phyloP scores from a whole-genome alignment of 2,113 vertebrate genomes.

The Sciurus niger region DNA sequence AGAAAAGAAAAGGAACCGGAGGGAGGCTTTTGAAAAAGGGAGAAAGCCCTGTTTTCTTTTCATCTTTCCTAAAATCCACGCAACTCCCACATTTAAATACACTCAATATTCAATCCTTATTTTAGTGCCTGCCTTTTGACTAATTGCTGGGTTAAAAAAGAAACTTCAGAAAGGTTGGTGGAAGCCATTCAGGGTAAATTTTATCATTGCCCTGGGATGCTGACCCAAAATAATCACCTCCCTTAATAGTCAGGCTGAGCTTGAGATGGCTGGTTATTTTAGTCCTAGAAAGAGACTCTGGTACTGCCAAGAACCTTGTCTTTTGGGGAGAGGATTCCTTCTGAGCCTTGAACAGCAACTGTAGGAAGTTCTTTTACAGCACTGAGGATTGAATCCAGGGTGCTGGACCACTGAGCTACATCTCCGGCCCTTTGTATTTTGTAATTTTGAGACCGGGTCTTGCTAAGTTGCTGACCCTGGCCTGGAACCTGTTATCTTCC shows the following conservation, averaged over 20 bases:
- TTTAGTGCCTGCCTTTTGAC: slow-evolving; percentile 67
- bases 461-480: neutral
- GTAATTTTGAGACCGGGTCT: neutral
- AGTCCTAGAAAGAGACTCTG: slow-evolving; percentile 9
- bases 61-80: slow-evolving; percentile 36
- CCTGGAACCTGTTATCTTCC: neutral
- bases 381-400: neutral
- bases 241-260: slow-evolving; percentile 32
- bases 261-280: slow-evolving; percentile 47
- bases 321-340: neutral
- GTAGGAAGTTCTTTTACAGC: neutral
- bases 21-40: neutral
- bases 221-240: slow-evolving; percentile 61
- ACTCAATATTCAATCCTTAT: slow-evolving; percentile 46
- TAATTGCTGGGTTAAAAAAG: slow-evolving; percentile 75
- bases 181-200: slow-evolving; percentile 65
- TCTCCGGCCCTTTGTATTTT: neutral
- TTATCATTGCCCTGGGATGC: slow-evolving; percentile 60
- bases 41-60: slow-evolving; percentile 34
- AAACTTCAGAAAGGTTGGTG: slow-evolving; percentile 57
- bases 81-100: slow-evolving; percentile 34
- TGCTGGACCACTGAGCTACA: neutral
- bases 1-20: neutral
- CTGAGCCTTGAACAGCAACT: neutral
- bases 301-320: neutral